A percentile compares a stretch with the other conserved stretches of the same genome.
Evolutionary conservation across 2,797 vertebrate genomes (phyloP).

Genomic region (Chloroceryle amazona): DNA sequence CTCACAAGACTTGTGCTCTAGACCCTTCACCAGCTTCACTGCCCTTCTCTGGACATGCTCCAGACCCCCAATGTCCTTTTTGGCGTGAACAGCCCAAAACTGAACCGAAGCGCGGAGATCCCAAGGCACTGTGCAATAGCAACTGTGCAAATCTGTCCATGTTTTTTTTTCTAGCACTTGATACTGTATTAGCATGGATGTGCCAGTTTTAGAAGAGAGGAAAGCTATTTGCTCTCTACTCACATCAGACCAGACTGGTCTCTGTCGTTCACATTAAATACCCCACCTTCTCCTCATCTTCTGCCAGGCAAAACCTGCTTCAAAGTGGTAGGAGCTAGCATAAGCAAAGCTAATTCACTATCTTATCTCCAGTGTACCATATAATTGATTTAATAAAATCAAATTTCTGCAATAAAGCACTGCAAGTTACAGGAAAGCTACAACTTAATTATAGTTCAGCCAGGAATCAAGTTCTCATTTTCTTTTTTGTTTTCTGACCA

Average conservation of each 20-base stretch:
- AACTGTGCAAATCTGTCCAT: neutral
- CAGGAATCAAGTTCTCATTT: neutral
- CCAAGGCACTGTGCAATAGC: neutral
- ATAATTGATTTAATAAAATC: constrained; percentile 21
- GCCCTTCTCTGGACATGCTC: neutral
- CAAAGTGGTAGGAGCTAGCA: neutral
- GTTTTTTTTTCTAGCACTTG: no score
- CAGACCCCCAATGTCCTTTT: neutral
- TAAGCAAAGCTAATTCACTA: constrained; percentile 33
- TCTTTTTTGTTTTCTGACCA: neutral
- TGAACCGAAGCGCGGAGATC: neutral
- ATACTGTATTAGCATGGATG: neutral
- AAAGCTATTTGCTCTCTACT: neutral
- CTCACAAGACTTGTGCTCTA: neutral
- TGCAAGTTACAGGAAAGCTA: neutral
- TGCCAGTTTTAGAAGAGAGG: neutral
- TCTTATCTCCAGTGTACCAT: neutral
- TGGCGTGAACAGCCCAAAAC: neutral
- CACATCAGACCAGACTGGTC: neutral
- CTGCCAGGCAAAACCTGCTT: neutral
- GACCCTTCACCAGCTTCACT: neutral
- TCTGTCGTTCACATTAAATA: neutral
- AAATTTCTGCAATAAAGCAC: neutral
- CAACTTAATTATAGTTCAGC: neutral
- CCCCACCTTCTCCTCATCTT: neutral